Base-by-base conservation (phyloP, 2,113 vertebrate genomes). In the Bubalus kerabau region DNA sequence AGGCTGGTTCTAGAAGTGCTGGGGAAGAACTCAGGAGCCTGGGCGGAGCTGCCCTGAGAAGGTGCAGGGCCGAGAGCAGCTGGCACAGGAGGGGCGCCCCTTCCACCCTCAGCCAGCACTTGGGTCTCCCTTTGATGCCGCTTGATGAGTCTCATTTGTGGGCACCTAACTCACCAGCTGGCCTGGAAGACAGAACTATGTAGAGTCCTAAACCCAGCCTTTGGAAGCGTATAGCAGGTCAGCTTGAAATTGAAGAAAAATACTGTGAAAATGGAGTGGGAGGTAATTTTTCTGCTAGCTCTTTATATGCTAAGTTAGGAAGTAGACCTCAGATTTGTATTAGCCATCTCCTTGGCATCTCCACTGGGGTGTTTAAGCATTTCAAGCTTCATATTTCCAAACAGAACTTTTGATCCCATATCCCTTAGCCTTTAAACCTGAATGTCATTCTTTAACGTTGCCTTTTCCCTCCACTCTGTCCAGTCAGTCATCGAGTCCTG, bases 11-110 rank as follows among this genome's bases (percentile, higher is more conserved):
- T 43, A 52, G 13, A 83, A 32, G 19, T 64, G 52, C 86, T 19
- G 48, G 60, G 28, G 50, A 54, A 96, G 95, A 85, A 59, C 87
- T 95, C 6, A 30, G 67, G 71, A 82, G 10, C 46, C 64, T n/a
- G 43, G 32, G 12, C 7, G 28, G 85, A 43, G 3, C n/a, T 24
- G 54, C 36, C 48, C n/a, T 21, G 8, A 16, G 26, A 4, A 8
- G 62, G 23, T 46, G 43, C 17, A 7, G 19, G 30, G 46, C 80
- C 36, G 11, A 62, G 76, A 83, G 26, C 59, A 60, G 48, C 43
- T 56, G 32, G 7, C 12, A 2, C 13, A 0, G 54, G 30, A 48
- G 28, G 23, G 14, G 46, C 6, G 2, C 97, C 24, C 87, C 82
- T 48, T 52, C 92, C 78, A 7, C 6, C 36, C 43, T 83, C 64